These are phyloP conservation scores for Xylocampa areola DNA, from an alignment of 2,888 invertebrate genomes.

Conservation along the genomic window DNA sequence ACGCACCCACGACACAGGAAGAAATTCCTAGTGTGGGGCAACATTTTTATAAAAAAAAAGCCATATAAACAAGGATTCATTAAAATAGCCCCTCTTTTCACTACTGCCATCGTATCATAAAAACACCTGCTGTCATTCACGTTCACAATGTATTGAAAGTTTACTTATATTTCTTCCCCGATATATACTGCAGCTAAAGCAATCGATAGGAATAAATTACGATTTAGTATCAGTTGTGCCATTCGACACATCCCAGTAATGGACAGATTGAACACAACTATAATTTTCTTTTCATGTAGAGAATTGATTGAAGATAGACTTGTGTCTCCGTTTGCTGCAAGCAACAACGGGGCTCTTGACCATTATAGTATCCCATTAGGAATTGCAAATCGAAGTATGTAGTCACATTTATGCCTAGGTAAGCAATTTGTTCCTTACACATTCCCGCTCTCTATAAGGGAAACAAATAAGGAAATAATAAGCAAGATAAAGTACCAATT, in stretches of 20 bases:
- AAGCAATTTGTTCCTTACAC: slow-evolving; percentile 30
- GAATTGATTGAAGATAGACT: neutral
- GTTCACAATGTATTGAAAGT: neutral
- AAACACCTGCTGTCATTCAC: too few species aligned
- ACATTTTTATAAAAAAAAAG: too few species aligned
- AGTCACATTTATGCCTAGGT: neutral
- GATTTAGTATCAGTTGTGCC: too few species aligned
- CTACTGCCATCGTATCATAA: too few species aligned
- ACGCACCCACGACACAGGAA: too few species aligned
- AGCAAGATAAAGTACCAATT: slow-evolving; percentile 35
- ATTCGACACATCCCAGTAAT: slow-evolving; percentile 2
- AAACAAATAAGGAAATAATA: slow-evolving; percentile 46
- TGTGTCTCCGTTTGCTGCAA: neutral
- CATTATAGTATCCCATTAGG: neutral
- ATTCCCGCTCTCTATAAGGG: slow-evolving; percentile 15
- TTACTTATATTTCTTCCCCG: neutral
- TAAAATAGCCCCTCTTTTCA: too few species aligned
- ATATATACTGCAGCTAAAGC: neutral
- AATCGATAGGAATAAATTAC: neutral
- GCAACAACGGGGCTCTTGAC: slow-evolving; percentile 1
- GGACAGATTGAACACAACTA: neutral
- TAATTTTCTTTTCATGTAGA: slow-evolving; percentile 13
- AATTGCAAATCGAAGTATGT: slow-evolving; percentile 11
- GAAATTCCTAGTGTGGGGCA: too few species aligned
- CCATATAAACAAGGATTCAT: too few species aligned